Conservation (phyloP, 2,797 vertebrate species). For the Lepus oiostolus region DNA sequence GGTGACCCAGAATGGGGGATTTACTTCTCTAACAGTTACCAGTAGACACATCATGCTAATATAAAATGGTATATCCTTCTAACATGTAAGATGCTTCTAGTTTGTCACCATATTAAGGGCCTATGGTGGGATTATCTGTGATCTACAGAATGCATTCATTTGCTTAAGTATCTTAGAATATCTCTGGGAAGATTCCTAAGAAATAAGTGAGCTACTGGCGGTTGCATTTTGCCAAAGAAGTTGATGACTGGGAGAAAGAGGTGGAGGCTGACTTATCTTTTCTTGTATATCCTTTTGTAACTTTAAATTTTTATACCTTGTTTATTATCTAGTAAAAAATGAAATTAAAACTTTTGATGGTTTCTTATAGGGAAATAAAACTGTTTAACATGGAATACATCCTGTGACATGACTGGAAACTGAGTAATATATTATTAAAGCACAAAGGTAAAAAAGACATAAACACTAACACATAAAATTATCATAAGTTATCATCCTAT, state of each 20-base stretch:
- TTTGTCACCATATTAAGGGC: background rate
- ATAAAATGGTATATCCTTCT: background rate
- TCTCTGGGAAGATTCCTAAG: constrained; percentile 6
- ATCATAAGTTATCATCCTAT: background rate
- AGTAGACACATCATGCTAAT: background rate
- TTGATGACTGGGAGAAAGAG: background rate
- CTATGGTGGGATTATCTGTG: background rate
- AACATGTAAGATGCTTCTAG: background rate
- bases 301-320: background rate
- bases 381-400: background rate
- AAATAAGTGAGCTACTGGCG: background rate
- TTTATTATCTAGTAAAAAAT: constrained; percentile 12
- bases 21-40: background rate
- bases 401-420: background rate
- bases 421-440: background rate
- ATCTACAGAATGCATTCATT: constrained; percentile 8
- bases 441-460: background rate
- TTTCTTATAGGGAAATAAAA: constrained; percentile 3
- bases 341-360: constrained; percentile 2
- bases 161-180: background rate
- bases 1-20: background rate
- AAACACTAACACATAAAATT: background rate
- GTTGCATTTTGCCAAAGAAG: background rate
- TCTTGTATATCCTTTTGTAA: background rate
- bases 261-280: background rate